These are phyloP conservation scores for Corydoras sp. DNA, from an alignment of 2,113 vertebrate genomes.

Conservation along the genomic window DNA sequence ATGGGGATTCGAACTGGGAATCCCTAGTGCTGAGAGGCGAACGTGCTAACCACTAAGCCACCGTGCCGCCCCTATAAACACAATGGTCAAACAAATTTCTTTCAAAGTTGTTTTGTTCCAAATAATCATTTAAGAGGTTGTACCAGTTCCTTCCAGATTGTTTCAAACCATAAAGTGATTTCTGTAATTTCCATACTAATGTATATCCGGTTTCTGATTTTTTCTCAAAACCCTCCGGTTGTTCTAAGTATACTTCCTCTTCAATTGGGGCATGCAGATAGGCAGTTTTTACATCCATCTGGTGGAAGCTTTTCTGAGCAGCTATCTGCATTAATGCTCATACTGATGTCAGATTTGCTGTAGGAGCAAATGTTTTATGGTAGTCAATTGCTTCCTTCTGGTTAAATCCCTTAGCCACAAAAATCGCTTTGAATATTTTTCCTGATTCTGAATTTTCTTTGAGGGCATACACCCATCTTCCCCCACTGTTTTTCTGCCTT, in stretches of 20 bases:
- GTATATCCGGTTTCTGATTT: not conserved
- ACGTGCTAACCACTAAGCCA: too few species aligned
- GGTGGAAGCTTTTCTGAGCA: not conserved
- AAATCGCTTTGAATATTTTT: slow-evolving; percentile 34
- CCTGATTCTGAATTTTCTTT: slow-evolving; percentile 21
- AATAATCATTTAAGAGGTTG: slow-evolving; percentile 7
- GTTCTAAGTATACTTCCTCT: slow-evolving; percentile 15
- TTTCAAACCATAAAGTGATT: slow-evolving; percentile 8
- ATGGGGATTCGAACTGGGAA: too few species aligned
- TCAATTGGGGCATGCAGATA: slow-evolving; percentile 15
- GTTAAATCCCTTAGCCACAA: slow-evolving; percentile 37
- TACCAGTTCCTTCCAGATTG: slow-evolving; percentile 10
- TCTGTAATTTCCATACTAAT: not conserved
- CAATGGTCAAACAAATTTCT: too few species aligned
- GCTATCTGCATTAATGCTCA: not conserved
- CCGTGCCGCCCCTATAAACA: too few species aligned
- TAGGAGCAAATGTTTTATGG: slow-evolving; percentile 41
- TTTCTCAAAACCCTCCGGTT: slow-evolving; percentile 13
- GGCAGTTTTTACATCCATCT: slow-evolving; percentile 16
- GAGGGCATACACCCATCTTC: not conserved
- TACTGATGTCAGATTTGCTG: slow-evolving; percentile 13
- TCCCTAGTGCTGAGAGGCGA: too few species aligned
- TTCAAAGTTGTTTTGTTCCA: not conserved
- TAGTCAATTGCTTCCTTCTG: slow-evolving; percentile 43
- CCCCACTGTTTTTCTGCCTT: not conserved